phyloP scores from a whole-genome alignment of 2,888 invertebrate species.

The Drosophila koepferae region DNA sequence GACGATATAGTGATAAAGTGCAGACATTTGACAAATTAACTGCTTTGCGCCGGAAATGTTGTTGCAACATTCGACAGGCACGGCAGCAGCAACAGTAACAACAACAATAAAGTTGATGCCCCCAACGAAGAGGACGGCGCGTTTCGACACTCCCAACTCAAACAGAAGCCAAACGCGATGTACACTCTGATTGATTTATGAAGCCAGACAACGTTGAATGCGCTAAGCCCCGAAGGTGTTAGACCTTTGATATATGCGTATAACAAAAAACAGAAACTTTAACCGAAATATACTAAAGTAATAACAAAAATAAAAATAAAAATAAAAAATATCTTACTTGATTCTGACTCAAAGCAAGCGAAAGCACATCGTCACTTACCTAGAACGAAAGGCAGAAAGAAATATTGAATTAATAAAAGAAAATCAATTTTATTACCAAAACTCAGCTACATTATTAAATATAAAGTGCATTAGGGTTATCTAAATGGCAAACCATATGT shows the following conservation, averaged over 20 bases:
- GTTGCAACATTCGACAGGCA: constrained; percentile 64
- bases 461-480: not conserved
- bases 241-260: constrained; percentile 21
- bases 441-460: not conserved
- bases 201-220: constrained; percentile 48
- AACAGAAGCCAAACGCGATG: constrained; percentile 34
- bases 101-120: constrained; percentile 10
- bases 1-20: constrained; percentile 80
- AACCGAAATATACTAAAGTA: not conserved
- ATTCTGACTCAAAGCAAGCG: constrained; percentile 82
- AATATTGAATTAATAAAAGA: not conserved
- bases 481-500: not conserved
- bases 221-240: constrained; percentile 45
- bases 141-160: not conserved
- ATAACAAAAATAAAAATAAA: constrained; percentile 12
- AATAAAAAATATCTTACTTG: constrained; percentile 76
- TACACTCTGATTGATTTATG: constrained; percentile 72
- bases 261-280: not conserved
- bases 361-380: constrained; percentile 84
- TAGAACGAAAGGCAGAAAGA: constrained; percentile 51
- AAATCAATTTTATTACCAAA: not conserved
- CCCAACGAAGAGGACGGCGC: not conserved
- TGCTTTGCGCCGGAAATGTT: constrained; percentile 78
- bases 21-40: constrained; percentile 82
- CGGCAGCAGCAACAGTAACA: constrained; percentile 21